Evolutionary conservation across 2,113 vertebrate species (phyloP).

Genomic region (Platysternon megacephalum): DNA sequence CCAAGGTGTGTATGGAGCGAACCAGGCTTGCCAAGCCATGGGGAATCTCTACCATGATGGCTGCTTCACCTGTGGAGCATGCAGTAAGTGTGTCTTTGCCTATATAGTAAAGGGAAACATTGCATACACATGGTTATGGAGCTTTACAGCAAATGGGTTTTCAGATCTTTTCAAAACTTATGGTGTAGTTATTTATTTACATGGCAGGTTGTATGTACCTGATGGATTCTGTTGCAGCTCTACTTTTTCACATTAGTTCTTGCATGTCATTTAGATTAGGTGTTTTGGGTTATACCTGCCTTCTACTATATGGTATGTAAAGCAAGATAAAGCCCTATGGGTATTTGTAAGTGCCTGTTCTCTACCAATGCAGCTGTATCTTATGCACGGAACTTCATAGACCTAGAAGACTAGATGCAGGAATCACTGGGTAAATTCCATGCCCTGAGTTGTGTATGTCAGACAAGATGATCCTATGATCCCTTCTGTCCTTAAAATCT

Average conservation of each 20-base stretch:
- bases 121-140: accelerated
- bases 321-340: not conserved
- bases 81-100: slow-evolving; percentile 86
- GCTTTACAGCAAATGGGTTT: not conserved
- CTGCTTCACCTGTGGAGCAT: slow-evolving; percentile 97
- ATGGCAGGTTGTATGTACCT: not conserved
- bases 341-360: not conserved
- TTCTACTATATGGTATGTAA: not conserved
- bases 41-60: slow-evolving; percentile 93
- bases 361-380: not conserved
- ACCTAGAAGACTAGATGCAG: not conserved
- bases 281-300: not conserved
- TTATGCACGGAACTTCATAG: not conserved
- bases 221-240: not conserved
- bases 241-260: not conserved
- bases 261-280: not conserved
- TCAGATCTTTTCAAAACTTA: not conserved
- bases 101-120: not conserved
- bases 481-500: not conserved
- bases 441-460: not conserved
- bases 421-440: not conserved
- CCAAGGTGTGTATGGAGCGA: slow-evolving; percentile 91
- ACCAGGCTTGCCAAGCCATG: slow-evolving; percentile 97
- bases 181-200: not conserved
- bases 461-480: not conserved